Conservation (phyloP, 2,113 vertebrate species). For the Potamarius usumacintae region DNA sequence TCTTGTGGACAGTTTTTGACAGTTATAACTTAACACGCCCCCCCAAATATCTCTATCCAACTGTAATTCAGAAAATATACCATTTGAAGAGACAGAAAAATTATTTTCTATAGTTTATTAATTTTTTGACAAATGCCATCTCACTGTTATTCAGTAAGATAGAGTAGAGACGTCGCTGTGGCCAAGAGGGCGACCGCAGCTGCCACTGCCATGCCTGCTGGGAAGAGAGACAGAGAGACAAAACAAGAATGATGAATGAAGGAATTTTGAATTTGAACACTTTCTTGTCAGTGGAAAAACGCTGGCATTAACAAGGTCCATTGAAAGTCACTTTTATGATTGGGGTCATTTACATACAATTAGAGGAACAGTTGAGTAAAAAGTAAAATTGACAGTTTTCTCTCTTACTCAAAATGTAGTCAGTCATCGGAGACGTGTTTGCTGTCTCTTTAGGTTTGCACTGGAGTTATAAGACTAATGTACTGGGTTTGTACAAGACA, state of each 20-base stretch:
- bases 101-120: neutral
- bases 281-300: neutral
- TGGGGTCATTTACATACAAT: neutral
- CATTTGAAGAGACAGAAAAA: neutral
- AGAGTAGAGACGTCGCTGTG: constrained; percentile 67
- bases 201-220: constrained; percentile 68
- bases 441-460: neutral
- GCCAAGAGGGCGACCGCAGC: constrained; percentile 66
- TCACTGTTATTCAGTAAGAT: constrained; percentile 61
- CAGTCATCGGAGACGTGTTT: neutral
- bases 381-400: neutral
- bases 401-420: neutral
- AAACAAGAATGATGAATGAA: neutral
- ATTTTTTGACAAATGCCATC: neutral
- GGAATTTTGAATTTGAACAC: neutral
- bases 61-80: neutral
- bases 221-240: constrained; percentile 5
- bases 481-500: neutral
- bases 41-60: neutral
- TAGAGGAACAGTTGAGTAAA: neutral
- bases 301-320: neutral
- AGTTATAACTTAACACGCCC: neutral
- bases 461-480: neutral
- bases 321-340: neutral
- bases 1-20: neutral